Evolutionary conservation across 1,140 invertebrate species (phyloP), one percentile per base, ranked within the genome.

Genomic region (Calliopsis andreniformis): DNA sequence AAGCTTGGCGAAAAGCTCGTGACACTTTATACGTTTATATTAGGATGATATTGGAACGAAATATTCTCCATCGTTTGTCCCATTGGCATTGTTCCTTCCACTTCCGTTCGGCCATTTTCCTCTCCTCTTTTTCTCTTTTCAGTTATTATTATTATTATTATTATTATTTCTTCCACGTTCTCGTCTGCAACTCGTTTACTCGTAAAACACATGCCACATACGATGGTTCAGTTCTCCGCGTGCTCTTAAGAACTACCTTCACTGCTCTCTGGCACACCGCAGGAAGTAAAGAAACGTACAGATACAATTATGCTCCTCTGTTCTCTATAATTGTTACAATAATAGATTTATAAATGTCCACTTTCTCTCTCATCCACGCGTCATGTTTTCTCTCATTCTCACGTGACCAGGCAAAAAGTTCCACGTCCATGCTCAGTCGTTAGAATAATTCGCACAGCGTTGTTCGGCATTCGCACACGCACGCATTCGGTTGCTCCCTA

Each of bases 1-100:
- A 80, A 82, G 80, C 79, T 82, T 82, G 79, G 80, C 80, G 56
- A 78, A 78, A 83, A 82, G 79, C 80, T 83, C 75, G 49, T 77
- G 80, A 81, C 69, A 82, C 70, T 73, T 82, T 76, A 77, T 81
- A 82, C 69, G 76, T 82, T 70, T 81, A 80, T 82, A 82, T 82
- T n/a, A 82, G 66, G 43, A 77, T 77, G 78, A 82, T 66, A 77
- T 59, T 49, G 47, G 49, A 71, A 81, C 67, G 79, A 81, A 81
- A 71, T 43, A 63, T 43, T 67, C 32, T n/a, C 20, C 28, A 7
- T 23, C 35, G 59, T 39, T 20, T 49, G 16, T 20, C 14, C 28
- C 20, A 20, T 68, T 7, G n/a, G 6, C 43, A 20, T 61, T n/a
- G 47, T 12, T 35, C n/a, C 4, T 59, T 35, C 62, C 20, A 2